Conservation (phyloP, 2,113 vertebrate genomes). For the Petroica traversi region DNA sequence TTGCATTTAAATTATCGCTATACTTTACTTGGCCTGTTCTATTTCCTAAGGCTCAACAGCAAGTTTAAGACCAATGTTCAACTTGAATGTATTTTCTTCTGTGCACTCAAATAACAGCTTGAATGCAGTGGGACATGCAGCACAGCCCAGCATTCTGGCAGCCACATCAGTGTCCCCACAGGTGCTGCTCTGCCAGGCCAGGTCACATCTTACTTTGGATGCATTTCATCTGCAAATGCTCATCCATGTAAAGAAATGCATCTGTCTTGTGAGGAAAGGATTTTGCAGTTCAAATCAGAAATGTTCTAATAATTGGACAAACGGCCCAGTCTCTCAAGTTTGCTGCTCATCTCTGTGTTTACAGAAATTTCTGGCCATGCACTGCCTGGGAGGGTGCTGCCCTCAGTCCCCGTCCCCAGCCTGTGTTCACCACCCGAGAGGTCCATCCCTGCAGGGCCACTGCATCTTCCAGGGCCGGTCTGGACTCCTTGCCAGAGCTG, state of each 20-base stretch:
- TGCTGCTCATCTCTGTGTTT: not conserved
- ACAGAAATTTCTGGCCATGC: not conserved
- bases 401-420: not conserved
- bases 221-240: not conserved
- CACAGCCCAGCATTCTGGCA: not conserved
- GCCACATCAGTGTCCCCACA: not conserved
- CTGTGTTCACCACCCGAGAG: accelerated
- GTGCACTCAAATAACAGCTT: not conserved
- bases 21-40: not conserved
- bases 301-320: not conserved
- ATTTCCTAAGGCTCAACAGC: not conserved
- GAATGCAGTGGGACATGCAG: not conserved
- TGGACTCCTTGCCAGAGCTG: not conserved
- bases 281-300: not conserved
- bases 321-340: not conserved
- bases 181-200: not conserved
- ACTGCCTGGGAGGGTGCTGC: accelerated
- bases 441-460: not conserved
- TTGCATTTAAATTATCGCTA: not conserved
- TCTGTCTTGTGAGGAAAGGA: not conserved
- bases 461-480: accelerated
- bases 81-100: not conserved
- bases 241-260: not conserved
- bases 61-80: not conserved
- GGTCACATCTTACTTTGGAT: not conserved